Percentiles rank a stretch among this genome's conserved stretches.
phyloP scores from a whole-genome alignment of 2,113 vertebrate species.

The Halichoeres trimaculatus region DNA sequence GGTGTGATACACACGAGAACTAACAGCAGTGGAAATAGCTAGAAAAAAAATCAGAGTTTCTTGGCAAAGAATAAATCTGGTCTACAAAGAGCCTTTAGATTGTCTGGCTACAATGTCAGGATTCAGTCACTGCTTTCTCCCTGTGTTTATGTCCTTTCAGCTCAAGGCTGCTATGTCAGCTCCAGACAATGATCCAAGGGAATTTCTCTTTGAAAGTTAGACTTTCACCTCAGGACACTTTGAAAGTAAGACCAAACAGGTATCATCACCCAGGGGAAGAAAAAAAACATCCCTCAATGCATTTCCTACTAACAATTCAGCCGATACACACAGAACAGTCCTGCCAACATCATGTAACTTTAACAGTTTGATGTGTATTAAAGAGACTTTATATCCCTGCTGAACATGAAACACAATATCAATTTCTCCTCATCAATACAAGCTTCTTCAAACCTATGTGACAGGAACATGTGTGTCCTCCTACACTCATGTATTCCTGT shows the following conservation, averaged over 20 bases:
- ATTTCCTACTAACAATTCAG: neutral
- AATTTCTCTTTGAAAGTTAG: constrained; percentile 36
- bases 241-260: constrained; percentile 38
- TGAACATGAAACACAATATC: neutral
- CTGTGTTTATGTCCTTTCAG: constrained; percentile 17
- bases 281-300: neutral
- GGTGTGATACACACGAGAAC: too few species aligned
- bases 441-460: constrained; percentile 6
- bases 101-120: constrained; percentile 5
- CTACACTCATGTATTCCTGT: constrained; percentile 9
- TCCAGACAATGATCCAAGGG: constrained; percentile 24
- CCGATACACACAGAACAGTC: constrained; percentile 2
- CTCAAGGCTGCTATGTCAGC: neutral
- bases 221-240: constrained; percentile 23
- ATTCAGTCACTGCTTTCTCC: neutral
- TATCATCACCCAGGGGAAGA: neutral
- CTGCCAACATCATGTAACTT: neutral
- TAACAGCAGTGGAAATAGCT: neutral
- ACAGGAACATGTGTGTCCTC: neutral
- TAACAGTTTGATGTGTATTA: neutral
- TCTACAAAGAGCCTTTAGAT: neutral
- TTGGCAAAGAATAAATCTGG: too few species aligned
- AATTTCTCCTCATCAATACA: constrained; percentile 1
- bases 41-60: neutral
- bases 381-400: neutral